These are phyloP conservation scores for Hypomecis atomaria DNA, from an alignment of 2,888 invertebrate species.

Conservation along the genomic window DNA sequence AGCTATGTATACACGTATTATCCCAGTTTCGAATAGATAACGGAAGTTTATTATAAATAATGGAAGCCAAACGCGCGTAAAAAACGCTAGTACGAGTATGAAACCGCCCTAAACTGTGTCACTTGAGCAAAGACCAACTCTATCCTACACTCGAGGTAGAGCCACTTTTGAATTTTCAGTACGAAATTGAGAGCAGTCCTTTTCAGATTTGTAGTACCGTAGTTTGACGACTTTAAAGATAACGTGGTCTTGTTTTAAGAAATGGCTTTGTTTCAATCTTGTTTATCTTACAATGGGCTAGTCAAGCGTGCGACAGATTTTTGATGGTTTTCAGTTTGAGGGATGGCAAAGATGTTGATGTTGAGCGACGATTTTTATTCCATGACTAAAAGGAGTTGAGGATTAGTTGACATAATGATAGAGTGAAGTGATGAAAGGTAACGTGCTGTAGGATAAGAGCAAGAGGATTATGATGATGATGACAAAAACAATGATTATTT, in stretches of 20 bases:
- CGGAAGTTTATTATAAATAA: too few species aligned
- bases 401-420: too few species aligned
- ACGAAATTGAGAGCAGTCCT: not conserved
- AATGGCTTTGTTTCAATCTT: constrained; percentile 26
- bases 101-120: constrained; percentile 6
- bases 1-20: too few species aligned
- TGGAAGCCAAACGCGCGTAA: too few species aligned
- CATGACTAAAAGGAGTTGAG: too few species aligned
- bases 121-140: not conserved
- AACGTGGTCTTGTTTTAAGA: constrained; percentile 3
- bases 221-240: not conserved
- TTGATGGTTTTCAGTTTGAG: constrained; percentile 12
- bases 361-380: not conserved
- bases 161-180: not conserved
- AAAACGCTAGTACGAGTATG: too few species aligned
- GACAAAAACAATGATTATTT: too few species aligned
- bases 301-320: constrained; percentile 20
- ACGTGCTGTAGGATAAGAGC: too few species aligned
- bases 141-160: not conserved
- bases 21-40: too few species aligned
- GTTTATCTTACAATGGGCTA: constrained; percentile 13
- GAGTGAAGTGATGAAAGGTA: too few species aligned
- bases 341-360: not conserved
- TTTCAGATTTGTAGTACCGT: not conserved
- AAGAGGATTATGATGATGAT: too few species aligned